A percentile compares a stretch with the other conserved stretches of the same genome.
Evolutionary conservation across 2,113 vertebrate species (phyloP).

Genomic region (Osmerus eperlanus): DNA sequence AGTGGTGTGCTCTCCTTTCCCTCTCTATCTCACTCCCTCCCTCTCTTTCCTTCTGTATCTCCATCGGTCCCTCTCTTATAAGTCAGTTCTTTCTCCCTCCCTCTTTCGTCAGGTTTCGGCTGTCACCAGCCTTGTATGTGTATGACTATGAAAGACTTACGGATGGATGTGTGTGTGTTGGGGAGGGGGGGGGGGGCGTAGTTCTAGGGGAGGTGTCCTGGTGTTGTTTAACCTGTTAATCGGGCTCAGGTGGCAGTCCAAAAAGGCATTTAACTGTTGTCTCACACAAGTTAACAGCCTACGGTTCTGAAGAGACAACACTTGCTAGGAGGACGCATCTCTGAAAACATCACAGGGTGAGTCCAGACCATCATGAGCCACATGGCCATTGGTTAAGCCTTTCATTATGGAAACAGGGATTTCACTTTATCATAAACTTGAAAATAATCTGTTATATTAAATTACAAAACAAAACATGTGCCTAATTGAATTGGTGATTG

Average conservation of each 20-base stretch:
- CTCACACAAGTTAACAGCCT: conserved; percentile 26
- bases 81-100: not conserved
- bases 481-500: no score
- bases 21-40: not conserved
- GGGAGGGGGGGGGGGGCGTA: conserved; percentile 5
- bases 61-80: not conserved
- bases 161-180: conserved; percentile 10
- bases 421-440: no score
- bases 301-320: conserved; percentile 42
- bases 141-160: not conserved
- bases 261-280: conserved; percentile 49
- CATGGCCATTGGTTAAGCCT: no score
- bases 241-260: conserved; percentile 31
- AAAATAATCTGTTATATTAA: no score
- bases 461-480: no score
- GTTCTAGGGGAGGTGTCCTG: conserved; percentile 37
- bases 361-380: not conserved
- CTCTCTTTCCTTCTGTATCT: conserved; percentile 20
- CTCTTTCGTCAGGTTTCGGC: conserved; percentile 54
- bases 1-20: conserved; percentile 30
- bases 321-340: conserved; percentile 19
- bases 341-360: conserved; percentile 44
- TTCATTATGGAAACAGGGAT: no score
- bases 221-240: conserved; percentile 67
- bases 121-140: conserved; percentile 25